Conservation (phyloP, 2,113 vertebrate genomes). For the Heterotis niloticus region DNA sequence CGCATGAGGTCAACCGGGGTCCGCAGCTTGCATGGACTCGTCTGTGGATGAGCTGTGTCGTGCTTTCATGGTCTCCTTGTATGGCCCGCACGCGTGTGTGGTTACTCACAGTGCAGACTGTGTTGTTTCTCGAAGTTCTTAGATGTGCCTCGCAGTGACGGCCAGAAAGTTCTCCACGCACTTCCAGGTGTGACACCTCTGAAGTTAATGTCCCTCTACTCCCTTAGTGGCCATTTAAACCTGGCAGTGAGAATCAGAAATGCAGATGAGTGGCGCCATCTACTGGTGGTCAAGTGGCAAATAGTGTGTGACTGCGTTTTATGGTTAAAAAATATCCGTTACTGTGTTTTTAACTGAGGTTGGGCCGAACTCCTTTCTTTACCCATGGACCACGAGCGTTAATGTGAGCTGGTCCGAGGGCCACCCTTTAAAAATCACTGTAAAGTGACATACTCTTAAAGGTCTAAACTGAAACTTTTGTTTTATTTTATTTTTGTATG, state of each 20-base stretch:
- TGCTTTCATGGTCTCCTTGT: not conserved
- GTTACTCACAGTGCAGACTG: too few species aligned
- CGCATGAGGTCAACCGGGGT: not conserved
- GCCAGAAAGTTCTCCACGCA: not conserved
- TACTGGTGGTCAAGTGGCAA: conserved; percentile 54
- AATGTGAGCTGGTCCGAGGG: too few species aligned
- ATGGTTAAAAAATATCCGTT: too few species aligned
- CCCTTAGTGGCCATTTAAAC: not conserved
- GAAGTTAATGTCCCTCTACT: not conserved
- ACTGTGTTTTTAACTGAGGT: too few species aligned
- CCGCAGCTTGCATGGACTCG: not conserved
- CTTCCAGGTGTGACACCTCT: not conserved
- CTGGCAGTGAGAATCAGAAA: conserved; percentile 30
- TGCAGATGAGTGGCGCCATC: conserved; percentile 68
- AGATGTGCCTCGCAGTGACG: not conserved
- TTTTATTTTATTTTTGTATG: too few species aligned
- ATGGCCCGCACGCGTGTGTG: not conserved
- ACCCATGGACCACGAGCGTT: too few species aligned
- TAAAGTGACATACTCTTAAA: too few species aligned
- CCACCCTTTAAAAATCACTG: too few species aligned
- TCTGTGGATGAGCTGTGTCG: not conserved
- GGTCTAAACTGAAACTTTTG: too few species aligned
- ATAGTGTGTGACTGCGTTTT: not conserved
- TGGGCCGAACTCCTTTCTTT: too few species aligned
- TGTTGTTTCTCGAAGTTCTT: not conserved